These are phyloP conservation scores for Perodicticus potto DNA, from an alignment of 2,797 vertebrate genomes.

Conservation along the genomic window DNA sequence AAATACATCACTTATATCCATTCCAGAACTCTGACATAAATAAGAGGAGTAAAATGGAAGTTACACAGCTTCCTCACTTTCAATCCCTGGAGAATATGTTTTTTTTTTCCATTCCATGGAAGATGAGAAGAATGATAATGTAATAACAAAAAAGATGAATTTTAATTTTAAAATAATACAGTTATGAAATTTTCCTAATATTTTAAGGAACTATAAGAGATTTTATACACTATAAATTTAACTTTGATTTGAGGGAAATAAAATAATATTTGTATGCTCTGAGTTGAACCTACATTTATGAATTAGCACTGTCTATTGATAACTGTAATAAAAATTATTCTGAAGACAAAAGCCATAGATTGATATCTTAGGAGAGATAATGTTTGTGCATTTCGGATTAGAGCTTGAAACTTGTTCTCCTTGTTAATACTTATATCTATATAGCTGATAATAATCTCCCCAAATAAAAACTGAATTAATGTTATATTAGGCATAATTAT, in stretches of 20 bases:
- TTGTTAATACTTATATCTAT: background rate
- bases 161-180: slow-evolving; percentile 14
- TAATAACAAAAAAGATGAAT: background rate
- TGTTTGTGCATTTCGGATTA: background rate
- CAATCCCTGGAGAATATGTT: background rate
- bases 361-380: background rate
- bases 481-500: background rate
- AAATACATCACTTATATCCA: background rate
- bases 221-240: background rate
- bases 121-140: background rate
- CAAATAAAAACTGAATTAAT: background rate
- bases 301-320: background rate
- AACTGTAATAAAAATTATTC: background rate
- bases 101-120: background rate
- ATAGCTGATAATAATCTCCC: background rate
- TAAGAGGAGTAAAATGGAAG: background rate
- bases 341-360: background rate
- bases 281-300: background rate
- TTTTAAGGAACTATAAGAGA: background rate
- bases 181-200: background rate
- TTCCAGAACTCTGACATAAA: background rate
- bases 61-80: background rate
- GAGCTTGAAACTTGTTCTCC: background rate
- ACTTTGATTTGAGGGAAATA: background rate
- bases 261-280: background rate